Conservation (phyloP, 2,797 vertebrate species). For the Lepidocolaptes lacrymiger region DNA sequence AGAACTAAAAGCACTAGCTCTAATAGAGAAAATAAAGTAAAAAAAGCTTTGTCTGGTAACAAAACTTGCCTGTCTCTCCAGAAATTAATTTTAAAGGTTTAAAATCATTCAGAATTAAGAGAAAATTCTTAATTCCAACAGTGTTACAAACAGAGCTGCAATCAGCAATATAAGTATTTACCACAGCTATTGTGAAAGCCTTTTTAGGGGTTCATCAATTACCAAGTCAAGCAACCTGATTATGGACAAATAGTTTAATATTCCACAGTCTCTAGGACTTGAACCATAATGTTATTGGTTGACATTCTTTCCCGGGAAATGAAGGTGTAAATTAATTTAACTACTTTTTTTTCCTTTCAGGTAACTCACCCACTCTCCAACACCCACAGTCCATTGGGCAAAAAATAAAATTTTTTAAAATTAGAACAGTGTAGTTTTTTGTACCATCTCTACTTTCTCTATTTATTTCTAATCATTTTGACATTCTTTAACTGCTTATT, state of each 20-base stretch:
- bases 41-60: not conserved
- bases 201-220: not conserved
- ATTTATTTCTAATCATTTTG: not conserved
- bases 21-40: not conserved
- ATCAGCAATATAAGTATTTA: not conserved
- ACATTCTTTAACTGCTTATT: not conserved
- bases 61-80: not conserved
- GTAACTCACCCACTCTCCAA: not conserved
- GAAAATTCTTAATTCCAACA: not conserved
- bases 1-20: not conserved
- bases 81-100: not conserved
- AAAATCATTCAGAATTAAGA: not conserved
- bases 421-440: not conserved
- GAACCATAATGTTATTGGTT: not conserved
- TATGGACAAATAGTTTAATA: not conserved
- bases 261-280: not conserved
- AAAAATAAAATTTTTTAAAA: not conserved
- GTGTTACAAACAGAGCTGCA: not conserved
- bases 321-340: not conserved
- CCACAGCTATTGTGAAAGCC: not conserved
- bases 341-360: not conserved
- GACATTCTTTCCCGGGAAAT: not conserved
- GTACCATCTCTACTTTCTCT: not conserved
- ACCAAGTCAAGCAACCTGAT: not conserved
- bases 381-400: not conserved